phyloP scores from a whole-genome alignment of 2,797 vertebrate genomes.

The Spatula versicolor region DNA sequence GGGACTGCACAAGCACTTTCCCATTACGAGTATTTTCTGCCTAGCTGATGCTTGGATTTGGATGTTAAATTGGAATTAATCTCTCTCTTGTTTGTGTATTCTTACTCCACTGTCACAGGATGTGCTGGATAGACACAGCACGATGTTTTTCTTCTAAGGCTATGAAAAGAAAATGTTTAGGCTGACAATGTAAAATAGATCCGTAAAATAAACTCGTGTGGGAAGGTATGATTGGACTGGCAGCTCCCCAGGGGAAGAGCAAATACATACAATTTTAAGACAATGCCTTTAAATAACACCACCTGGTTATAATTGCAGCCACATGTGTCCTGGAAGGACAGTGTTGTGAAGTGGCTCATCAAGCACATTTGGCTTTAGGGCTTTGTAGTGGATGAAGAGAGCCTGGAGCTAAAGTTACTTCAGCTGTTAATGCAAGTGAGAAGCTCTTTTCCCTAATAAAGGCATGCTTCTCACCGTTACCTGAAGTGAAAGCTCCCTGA shows the following conservation, averaged over 20 bases:
- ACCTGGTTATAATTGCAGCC: conserved; percentile 19
- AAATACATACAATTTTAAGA: conserved; percentile 8
- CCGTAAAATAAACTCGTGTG: neutral
- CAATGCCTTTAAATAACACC: neutral
- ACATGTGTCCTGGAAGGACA: neutral
- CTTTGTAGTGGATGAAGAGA: conserved; percentile 9
- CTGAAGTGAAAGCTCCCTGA: neutral
- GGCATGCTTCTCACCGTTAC: neutral
- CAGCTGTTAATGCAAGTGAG: neutral
- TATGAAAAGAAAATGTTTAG: conserved; percentile 30
- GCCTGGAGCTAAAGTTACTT: neutral
- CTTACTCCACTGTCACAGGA: neutral
- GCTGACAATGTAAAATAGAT: neutral
- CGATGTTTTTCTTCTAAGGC: neutral
- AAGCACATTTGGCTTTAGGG: conserved; percentile 10
- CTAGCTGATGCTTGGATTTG: neutral
- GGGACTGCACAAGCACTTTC: neutral
- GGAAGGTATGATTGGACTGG: neutral
- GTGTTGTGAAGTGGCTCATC: neutral
- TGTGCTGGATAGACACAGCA: neutral
- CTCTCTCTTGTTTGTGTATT: neutral
- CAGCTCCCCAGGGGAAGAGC: neutral
- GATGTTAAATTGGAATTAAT: neutral
- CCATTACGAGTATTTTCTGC: neutral
- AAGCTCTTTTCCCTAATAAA: conserved; percentile 15